Evolutionary conservation across 2,888 invertebrate genomes (phyloP).

Genomic region (Morpho achilles): DNA sequence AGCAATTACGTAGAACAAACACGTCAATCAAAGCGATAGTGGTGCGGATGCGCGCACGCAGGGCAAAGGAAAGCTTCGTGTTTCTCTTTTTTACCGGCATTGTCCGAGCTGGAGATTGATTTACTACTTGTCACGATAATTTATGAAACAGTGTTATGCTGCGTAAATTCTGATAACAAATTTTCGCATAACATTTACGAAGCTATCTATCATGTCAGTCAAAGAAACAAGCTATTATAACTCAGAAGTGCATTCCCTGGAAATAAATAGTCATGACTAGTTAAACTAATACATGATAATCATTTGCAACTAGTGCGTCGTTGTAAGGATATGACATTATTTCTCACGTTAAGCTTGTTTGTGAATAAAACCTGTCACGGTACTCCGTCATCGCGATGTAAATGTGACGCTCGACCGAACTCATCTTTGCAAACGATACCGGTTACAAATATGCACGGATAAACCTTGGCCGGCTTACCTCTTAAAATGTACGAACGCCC

Average conservation of each 20-base stretch:
- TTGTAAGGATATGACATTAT: conserved; percentile 20
- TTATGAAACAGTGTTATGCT: conserved; percentile 28
- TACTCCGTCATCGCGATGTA: conserved; percentile 25
- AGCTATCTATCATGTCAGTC: conserved; percentile 26
- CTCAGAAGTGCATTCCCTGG: too few species aligned
- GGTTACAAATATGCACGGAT: conserved; percentile 30
- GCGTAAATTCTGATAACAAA: conserved; percentile 35
- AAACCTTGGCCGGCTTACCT: conserved; percentile 44
- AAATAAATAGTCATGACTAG: too few species aligned
- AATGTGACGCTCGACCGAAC: conserved; percentile 24
- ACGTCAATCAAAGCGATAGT: conserved; percentile 44
- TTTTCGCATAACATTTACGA: conserved; percentile 45
- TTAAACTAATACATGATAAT: too few species aligned
- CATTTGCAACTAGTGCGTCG: neutral
- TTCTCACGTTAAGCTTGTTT: conserved; percentile 19
- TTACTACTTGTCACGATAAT: conserved; percentile 32
- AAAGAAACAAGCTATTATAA: conserved; percentile 14
- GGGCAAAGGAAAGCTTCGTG: conserved; percentile 37
- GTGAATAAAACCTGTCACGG: conserved; percentile 25
- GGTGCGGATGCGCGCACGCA: conserved; percentile 26
- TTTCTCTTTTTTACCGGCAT: conserved; percentile 49
- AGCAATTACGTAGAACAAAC: conserved; percentile 46
- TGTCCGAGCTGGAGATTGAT: conserved; percentile 32
- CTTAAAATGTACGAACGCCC: conserved; percentile 15
- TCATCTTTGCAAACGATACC: conserved; percentile 26